Conservation (phyloP, 2,888 invertebrate genomes). For the Seladonia tumulorum region DNA sequence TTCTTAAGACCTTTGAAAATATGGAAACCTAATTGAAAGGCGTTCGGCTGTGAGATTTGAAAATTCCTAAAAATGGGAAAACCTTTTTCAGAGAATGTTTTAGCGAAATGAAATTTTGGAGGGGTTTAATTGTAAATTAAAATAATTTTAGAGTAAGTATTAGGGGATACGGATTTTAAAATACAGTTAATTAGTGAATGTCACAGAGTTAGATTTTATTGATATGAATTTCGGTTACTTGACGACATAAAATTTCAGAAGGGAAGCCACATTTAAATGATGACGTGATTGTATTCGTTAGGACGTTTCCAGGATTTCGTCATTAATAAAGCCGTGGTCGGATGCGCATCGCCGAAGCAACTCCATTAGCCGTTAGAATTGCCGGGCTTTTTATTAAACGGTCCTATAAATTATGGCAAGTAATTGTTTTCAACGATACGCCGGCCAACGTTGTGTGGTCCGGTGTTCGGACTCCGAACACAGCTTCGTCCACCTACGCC, state of each 20-base stretch:
- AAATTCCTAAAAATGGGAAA: too few species aligned
- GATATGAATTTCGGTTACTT: too few species aligned
- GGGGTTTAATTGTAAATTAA: too few species aligned
- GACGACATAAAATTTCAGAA: background rate
- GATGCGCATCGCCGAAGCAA: slow-evolving; percentile 28
- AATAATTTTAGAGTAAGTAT: too few species aligned
- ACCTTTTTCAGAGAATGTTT: too few species aligned
- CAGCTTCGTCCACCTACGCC: slow-evolving; percentile 30
- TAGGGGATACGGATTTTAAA: too few species aligned
- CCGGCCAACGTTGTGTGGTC: slow-evolving; percentile 39
- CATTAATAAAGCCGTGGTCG: slow-evolving; percentile 44
- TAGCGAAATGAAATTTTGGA: too few species aligned
- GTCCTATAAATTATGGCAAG: slow-evolving; percentile 47
- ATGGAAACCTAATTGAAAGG: too few species aligned
- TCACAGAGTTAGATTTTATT: too few species aligned
- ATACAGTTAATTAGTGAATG: too few species aligned
- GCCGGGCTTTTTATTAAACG: slow-evolving; percentile 55
- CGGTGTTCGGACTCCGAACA: slow-evolving; percentile 18
- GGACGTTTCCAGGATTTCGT: slow-evolving; percentile 4
- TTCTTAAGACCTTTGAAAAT: too few species aligned
- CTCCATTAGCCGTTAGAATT: slow-evolving; percentile 54
- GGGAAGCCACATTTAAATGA: background rate
- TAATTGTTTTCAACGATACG: slow-evolving; percentile 59
- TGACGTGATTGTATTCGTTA: background rate
- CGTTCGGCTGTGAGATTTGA: too few species aligned